These are phyloP conservation scores for Solenopsis fugax DNA, from an alignment of 1,140 invertebrate species.

Conservation along the genomic window DNA sequence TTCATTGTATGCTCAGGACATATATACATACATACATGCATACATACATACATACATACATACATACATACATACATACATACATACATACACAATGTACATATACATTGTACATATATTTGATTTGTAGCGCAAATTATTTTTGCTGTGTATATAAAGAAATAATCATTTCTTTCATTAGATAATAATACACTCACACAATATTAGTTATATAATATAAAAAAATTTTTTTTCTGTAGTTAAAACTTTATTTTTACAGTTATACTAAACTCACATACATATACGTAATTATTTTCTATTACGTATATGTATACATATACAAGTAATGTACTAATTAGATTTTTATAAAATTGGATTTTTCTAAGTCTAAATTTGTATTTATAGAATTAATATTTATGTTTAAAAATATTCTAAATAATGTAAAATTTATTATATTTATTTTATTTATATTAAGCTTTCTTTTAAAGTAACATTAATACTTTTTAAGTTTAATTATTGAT, in stretches of 20 bases:
- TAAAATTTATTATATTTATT: conserved; percentile 1
- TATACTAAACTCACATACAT: background rate
- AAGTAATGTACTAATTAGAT: background rate
- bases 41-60: no score
- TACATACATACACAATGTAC: background rate
- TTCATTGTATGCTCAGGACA: no score
- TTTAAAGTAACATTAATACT: background rate
- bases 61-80: no score
- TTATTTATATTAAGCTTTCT: background rate
- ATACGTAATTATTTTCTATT: background rate
- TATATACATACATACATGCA: no score
- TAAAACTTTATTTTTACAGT: background rate
- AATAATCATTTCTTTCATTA: background rate
- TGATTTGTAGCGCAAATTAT: background rate
- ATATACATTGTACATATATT: background rate
- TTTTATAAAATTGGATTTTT: background rate
- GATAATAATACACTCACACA: background rate
- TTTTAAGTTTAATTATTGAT: conserved; percentile 2
- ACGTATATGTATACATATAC: background rate
- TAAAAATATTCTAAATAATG: background rate
- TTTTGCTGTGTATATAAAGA: background rate
- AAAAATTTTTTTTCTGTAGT: background rate
- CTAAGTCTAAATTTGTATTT: background rate
- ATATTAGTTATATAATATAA: background rate
- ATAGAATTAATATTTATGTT: background rate